Conservation (phyloP, 2,113 vertebrate genomes). For the Panurus biarmicus region DNA sequence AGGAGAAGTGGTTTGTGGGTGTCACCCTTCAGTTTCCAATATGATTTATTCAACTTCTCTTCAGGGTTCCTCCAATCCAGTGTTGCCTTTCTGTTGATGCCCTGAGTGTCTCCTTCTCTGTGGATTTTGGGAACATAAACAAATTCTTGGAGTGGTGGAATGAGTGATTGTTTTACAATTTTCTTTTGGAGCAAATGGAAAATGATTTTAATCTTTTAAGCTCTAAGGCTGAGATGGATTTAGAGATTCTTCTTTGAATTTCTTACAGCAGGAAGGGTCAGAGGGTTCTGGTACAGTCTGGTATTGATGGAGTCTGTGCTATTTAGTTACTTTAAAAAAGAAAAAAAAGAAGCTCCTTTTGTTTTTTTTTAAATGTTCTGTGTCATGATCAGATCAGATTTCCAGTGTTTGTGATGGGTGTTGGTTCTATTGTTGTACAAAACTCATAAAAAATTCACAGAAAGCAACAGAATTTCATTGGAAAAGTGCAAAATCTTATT, state of each 20-base stretch:
- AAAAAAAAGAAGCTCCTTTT: not conserved
- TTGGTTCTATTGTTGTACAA: accelerated
- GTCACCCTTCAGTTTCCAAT: not conserved
- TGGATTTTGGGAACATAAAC: not conserved
- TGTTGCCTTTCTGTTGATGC: not conserved
- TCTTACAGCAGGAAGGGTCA: not conserved
- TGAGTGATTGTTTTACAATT: not conserved
- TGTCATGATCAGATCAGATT: not conserved
- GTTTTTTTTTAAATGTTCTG: not conserved
- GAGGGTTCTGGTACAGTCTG: not conserved
- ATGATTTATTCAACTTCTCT: not conserved
- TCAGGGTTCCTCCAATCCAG: not conserved
- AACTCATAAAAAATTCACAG: not conserved
- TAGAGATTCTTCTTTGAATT: not conserved
- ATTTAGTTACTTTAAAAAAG: not conserved
- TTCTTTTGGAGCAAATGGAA: not conserved
- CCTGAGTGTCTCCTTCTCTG: not conserved
- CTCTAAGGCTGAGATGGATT: not conserved
- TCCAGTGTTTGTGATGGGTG: not conserved
- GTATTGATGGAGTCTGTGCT: not conserved
- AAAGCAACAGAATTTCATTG: not conserved
- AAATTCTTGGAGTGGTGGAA: not conserved
- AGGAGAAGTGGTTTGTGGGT: not conserved
- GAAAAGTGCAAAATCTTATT: not conserved
- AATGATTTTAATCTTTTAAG: not conserved